Percentiles rank a stretch among this genome's conserved stretches.
Conservation (phyloP, 2,797 vertebrate genomes). For the Glossophaga mutica region DNA sequence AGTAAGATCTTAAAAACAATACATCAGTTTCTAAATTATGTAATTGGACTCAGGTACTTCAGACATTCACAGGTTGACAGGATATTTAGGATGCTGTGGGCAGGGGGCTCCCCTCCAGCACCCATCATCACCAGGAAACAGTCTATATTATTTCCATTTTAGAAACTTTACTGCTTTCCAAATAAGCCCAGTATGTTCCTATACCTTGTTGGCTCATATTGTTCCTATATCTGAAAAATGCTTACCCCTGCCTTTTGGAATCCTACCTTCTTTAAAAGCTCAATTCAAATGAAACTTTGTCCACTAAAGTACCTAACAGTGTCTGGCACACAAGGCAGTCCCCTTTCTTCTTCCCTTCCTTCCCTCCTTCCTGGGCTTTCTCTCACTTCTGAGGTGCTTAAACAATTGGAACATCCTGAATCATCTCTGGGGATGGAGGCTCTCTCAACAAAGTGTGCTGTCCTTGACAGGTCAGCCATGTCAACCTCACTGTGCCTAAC, state of each 20-base stretch:
- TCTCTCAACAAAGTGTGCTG: not conserved
- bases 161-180: not conserved
- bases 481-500: not conserved
- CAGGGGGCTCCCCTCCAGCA: not conserved
- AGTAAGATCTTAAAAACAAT: not conserved
- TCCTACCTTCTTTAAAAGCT: not conserved
- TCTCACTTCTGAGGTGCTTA: not conserved
- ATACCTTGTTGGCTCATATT: not conserved
- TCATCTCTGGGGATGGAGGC: rapidly evolving
- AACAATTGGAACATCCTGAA: not conserved
- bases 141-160: not conserved
- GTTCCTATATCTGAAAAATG: not conserved
- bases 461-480: not conserved
- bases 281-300: not conserved
- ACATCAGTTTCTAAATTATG: not conserved
- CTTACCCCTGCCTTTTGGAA: not conserved
- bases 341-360: not conserved
- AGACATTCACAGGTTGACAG: not conserved
- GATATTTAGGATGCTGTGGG: not conserved
- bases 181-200: not conserved
- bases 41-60: not conserved
- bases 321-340: not conserved
- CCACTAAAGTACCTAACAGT: not conserved
- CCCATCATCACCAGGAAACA: not conserved
- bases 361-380: not conserved